A percentile compares a stretch with the other conserved stretches of the same genome.
Evolutionary conservation across 2,797 vertebrate species (phyloP).

Genomic region (Gymnocypris eckloni): DNA sequence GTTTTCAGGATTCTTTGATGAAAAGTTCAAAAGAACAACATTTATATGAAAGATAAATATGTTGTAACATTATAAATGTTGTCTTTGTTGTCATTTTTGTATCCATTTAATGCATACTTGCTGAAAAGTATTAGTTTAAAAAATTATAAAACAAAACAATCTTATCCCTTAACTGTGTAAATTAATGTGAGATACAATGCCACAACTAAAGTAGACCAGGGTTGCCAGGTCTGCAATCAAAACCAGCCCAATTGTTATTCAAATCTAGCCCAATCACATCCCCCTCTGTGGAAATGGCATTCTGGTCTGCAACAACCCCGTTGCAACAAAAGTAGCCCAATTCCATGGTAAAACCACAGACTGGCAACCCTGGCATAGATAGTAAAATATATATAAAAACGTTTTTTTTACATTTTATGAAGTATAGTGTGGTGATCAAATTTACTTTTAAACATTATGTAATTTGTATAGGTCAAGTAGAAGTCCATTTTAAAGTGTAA

Average conservation of each 20-base stretch:
- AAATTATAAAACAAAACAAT: background rate
- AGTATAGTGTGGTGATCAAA: background rate
- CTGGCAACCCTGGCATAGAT: background rate
- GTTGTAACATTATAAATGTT: background rate
- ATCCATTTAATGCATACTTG: background rate
- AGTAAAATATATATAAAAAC: background rate
- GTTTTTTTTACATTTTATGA: background rate
- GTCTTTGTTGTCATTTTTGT: background rate
- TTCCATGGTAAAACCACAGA: background rate
- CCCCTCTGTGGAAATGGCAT: background rate
- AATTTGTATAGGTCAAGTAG: background rate
- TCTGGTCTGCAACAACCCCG: background rate
- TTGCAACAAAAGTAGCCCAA: background rate
- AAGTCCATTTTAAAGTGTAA: background rate
- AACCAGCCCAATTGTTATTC: no score
- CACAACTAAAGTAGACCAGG: background rate
- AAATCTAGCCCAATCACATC: background rate
- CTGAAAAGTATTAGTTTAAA: background rate
- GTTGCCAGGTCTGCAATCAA: background rate
- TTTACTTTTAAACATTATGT: background rate
- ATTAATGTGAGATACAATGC: background rate
- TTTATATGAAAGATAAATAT: background rate
- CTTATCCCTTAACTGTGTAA: background rate
- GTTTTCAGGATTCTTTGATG: background rate
- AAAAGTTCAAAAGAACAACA: background rate